Evolutionary conservation across 2,888 invertebrate species (phyloP).

Genomic region (Polia nebulosa): DNA sequence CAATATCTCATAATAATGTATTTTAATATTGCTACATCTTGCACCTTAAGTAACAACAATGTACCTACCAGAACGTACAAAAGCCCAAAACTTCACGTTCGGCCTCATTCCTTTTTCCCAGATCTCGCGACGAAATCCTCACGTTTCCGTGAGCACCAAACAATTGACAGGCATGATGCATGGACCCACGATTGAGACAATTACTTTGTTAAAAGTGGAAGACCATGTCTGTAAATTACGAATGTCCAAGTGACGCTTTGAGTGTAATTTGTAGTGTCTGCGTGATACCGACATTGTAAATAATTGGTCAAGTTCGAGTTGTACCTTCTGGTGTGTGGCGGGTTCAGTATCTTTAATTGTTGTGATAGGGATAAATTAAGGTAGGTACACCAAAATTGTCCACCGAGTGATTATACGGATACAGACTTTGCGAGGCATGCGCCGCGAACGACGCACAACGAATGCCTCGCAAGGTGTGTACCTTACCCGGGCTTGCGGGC

Average conservation of each 20-base stretch:
- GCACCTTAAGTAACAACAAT: conserved; percentile 17
- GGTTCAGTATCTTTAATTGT: background rate
- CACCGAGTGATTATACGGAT: too few species aligned
- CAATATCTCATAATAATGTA: too few species aligned
- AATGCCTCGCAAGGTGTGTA: too few species aligned
- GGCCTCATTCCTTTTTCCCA: conserved; percentile 57
- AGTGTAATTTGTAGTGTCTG: conserved; percentile 15
- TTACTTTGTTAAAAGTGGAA: conserved; percentile 55
- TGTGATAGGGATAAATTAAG: background rate
- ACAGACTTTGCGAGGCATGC: too few species aligned
- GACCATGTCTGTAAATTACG: conserved; percentile 49
- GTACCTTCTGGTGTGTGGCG: background rate
- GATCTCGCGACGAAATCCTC: conserved; percentile 51
- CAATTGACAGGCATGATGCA: conserved; percentile 65
- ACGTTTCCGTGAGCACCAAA: conserved; percentile 67
- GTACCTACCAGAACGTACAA: conserved; percentile 11
- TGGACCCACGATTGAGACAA: conserved; percentile 62
- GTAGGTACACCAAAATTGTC: background rate
- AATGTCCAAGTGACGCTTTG: conserved; percentile 29
- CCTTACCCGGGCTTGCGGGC: too few species aligned
- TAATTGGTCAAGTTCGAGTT: conserved; percentile 2
- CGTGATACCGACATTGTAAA: conserved; percentile 3
- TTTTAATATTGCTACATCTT: background rate
- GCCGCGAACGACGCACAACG: too few species aligned
- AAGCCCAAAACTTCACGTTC: conserved; percentile 38